Evolutionary conservation across 2,888 invertebrate genomes (phyloP).

Genomic region (Amphipyra berbera): DNA sequence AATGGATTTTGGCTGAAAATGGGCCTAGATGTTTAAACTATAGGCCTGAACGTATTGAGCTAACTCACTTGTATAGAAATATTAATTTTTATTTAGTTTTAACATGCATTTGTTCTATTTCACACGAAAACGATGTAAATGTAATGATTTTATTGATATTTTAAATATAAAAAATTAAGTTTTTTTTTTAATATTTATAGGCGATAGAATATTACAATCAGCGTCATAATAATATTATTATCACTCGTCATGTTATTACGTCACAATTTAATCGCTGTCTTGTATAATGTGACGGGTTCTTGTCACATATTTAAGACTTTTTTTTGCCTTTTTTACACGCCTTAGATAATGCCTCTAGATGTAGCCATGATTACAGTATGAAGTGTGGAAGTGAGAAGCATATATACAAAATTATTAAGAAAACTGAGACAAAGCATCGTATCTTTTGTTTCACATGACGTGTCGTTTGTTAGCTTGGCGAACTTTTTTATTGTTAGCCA

Average conservation of each 20-base stretch:
- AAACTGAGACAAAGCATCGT: too few species aligned
- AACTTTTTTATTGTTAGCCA: too few species aligned
- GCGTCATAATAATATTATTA: constrained; percentile 47
- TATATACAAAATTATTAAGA: too few species aligned
- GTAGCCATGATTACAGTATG: too few species aligned
- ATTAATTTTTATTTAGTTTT: constrained; percentile 65
- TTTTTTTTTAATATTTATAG: constrained; percentile 48
- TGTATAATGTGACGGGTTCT: not conserved
- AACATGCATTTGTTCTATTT: constrained; percentile 67
- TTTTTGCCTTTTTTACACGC: not conserved
- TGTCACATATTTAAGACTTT: constrained; percentile 1
- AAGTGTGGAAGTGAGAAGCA: too few species aligned
- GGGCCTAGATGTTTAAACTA: not conserved
- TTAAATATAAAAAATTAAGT: constrained; percentile 40
- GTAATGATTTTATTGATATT: constrained; percentile 52
- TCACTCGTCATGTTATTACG: constrained; percentile 15
- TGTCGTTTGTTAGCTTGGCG: too few species aligned
- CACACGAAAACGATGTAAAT: constrained; percentile 58
- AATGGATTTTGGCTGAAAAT: too few species aligned
- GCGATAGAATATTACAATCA: constrained; percentile 41
- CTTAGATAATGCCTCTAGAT: too few species aligned
- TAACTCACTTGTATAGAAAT: constrained; percentile 53
- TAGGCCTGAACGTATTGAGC: not conserved
- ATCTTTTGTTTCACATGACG: too few species aligned
- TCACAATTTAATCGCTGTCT: constrained; percentile 34